Percentiles rank a stretch among this genome's conserved stretches.
Evolutionary conservation across 2,888 invertebrate species (phyloP).

Genomic region (Nomada goodeniana): DNA sequence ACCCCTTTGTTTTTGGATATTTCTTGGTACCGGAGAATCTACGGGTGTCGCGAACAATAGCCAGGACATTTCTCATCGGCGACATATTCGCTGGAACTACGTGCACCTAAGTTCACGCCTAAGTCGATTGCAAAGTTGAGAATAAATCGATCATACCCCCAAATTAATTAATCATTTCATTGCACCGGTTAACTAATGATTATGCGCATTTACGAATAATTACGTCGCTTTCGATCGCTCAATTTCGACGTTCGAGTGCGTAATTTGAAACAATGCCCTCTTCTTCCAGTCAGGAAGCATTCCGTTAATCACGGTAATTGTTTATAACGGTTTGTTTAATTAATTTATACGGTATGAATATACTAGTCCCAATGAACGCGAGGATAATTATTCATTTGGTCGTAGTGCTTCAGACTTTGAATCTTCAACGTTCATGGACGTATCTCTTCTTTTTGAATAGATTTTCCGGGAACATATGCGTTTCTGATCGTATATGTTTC

Average conservation of each 20-base stretch:
- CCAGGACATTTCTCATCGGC: slow-evolving; percentile 23
- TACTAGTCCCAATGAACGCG: no score
- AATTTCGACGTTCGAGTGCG: background rate
- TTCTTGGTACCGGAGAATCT: slow-evolving; percentile 27
- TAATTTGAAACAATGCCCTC: background rate
- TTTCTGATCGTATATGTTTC: no score
- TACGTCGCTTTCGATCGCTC: slow-evolving; percentile 5
- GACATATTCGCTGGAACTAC: background rate
- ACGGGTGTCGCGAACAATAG: slow-evolving; percentile 15
- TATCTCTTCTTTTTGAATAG: no score
- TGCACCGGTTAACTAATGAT: background rate
- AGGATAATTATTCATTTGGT: no score
- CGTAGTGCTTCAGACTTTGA: no score
- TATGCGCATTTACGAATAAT: background rate
- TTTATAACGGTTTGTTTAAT: background rate
- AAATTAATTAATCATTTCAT: background rate
- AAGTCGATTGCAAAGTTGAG: background rate
- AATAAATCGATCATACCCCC: background rate
- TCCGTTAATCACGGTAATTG: background rate
- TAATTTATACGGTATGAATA: no score
- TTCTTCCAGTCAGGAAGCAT: background rate
- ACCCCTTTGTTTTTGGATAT: slow-evolving; percentile 21
- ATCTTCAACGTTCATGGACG: no score
- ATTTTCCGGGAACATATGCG: no score
- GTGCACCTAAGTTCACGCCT: no score